Percentiles rank a stretch among this genome's conserved stretches.
These are phyloP conservation scores for Cerastoderma edule DNA, from an alignment of 2,888 invertebrate genomes.

Conservation along the genomic window DNA sequence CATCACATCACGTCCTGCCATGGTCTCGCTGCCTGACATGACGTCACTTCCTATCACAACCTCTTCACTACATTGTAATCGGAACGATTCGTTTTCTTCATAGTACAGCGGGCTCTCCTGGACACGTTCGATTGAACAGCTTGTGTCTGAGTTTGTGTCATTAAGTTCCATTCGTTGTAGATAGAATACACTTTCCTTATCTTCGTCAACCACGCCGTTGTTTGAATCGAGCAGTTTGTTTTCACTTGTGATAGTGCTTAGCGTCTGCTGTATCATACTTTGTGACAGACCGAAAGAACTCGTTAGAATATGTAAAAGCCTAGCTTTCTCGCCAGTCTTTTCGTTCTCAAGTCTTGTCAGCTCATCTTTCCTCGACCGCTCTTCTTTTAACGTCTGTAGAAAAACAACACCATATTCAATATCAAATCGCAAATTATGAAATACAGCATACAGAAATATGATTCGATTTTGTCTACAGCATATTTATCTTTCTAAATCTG, in stretches of 20 bases:
- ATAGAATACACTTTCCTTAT: conserved; percentile 2
- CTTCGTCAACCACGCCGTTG: neutral
- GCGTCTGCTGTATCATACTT: neutral
- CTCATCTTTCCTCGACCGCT: neutral
- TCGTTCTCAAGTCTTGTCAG: neutral
- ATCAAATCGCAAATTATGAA: neutral
- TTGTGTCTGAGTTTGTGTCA: neutral
- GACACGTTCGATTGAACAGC: conserved; percentile 5
- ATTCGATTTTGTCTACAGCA: too few species aligned
- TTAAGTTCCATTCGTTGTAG: neutral
- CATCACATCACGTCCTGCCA: too few species aligned
- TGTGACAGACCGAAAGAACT: neutral
- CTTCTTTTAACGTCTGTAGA: neutral
- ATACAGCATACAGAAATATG: neutral
- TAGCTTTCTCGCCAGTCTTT: neutral
- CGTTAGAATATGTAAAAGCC: neutral
- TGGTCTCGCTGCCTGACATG: too few species aligned
- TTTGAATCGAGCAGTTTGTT: conserved; percentile 7
- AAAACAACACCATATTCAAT: neutral
- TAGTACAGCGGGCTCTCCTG: neutral
- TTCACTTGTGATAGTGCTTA: conserved; percentile 6
- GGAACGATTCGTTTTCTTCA: neutral
- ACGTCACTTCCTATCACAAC: conserved; percentile 4
- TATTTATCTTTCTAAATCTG: too few species aligned
- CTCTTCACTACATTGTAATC: neutral